A percentile compares a stretch with the other conserved stretches of the same genome.
These are phyloP conservation scores for Diachasma alloeum DNA, from an alignment of 1,140 invertebrate species.

Conservation along the genomic window DNA sequence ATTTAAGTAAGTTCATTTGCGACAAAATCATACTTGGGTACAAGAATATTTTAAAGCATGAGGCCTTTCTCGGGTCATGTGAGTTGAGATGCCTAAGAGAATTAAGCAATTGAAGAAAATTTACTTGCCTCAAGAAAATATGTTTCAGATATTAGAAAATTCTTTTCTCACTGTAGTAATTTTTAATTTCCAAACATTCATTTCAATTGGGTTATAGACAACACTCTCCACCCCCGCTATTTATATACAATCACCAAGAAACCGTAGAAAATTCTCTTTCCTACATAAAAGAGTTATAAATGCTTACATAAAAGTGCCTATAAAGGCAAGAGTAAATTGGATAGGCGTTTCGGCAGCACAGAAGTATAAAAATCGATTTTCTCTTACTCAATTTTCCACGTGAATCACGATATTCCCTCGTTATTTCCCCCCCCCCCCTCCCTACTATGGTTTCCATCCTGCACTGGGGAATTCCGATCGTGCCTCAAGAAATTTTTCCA, in stretches of 20 bases:
- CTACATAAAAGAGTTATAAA: neutral
- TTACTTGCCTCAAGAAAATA: too few relatives aligned
- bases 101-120: too few relatives aligned
- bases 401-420: constrained; percentile 20
- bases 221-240: too few relatives aligned
- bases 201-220: too few relatives aligned
- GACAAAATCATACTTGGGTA: too few relatives aligned
- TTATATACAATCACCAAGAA: neutral
- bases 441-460: neutral
- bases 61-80: too few relatives aligned
- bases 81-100: too few relatives aligned
- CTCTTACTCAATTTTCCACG: constrained; percentile 15
- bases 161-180: too few relatives aligned
- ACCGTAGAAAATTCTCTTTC: neutral
- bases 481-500: constrained; percentile 12
- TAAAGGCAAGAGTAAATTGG: neutral
- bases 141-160: too few relatives aligned
- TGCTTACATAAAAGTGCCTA: neutral
- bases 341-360: neutral
- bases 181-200: too few relatives aligned
- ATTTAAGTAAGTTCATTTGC: too few relatives aligned
- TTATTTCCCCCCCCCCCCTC: neutral
- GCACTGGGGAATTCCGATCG: constrained; percentile 8
- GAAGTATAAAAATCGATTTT: constrained; percentile 3
- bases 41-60: too few relatives aligned